Evolutionary conservation across 1,140 invertebrate genomes (phyloP), one percentile per base, ranked within the genome.

Genomic region (Drepana arcuata): DNA sequence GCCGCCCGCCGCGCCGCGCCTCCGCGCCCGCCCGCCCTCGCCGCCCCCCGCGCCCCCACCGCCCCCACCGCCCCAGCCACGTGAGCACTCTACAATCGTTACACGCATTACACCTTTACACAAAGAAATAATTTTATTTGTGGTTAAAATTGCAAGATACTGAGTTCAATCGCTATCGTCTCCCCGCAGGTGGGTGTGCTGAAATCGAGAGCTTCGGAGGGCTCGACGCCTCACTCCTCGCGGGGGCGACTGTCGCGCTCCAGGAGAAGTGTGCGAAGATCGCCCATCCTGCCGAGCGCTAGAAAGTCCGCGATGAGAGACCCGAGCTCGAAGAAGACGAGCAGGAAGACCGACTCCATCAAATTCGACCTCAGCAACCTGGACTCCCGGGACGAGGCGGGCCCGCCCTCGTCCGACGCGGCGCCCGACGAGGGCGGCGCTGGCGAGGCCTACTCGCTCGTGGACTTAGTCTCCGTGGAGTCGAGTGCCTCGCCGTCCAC

Each of bases 281-380:
- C 67, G 0, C 52, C 57, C 0, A 14, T 24, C 0, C 16, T 58
- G 5, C 46, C 41, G 1, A 69, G 35, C 13, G 62, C 72, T 0
- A 69, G 41, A 15, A 80, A 80, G 40, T 80, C 75, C 1, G 65
- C 72, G 0, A 52, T 75, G 0, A 77, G 70, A 38, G 51, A 68
- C 15, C 64, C 68, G 3, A 29, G 26, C 1, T 33, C 46, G 0
- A 67, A 59, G 14, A 56, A 26, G 44, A 36, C 47, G 16, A 32
- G 10, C 1, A 44, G 67, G 12, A 80, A 80, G 34, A 63, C 48
- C 0, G 75, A 80, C 40, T 70, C 71, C 2, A 80, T 80, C 5
- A 77, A 77, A 25, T 80, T 80, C 26, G 75, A 80, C 24, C 23
- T 80, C 2, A 73, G 66, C 35, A 73, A 80, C 29, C 37, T 80